Evolutionary conservation across 1,140 invertebrate species (phyloP).

Genomic region (Belonocnema kinseyi): DNA sequence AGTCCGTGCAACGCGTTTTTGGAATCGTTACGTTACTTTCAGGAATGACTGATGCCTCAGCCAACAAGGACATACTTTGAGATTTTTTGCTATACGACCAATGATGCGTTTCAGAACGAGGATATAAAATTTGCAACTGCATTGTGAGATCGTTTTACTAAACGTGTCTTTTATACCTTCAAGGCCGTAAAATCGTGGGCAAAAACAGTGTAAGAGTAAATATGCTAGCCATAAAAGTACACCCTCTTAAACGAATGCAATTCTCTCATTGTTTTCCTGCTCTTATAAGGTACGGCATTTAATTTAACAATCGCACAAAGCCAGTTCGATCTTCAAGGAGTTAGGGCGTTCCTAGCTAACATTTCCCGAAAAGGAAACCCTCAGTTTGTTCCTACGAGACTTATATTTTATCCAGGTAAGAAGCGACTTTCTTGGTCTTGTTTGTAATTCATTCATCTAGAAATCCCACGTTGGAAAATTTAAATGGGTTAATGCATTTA

Average conservation of each 20-base stretch:
- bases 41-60: not conserved
- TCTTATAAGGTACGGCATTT: constrained; percentile 16
- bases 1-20: not conserved
- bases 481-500: constrained; percentile 18
- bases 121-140: not conserved
- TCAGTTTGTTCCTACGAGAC: constrained; percentile 16
- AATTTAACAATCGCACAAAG: constrained; percentile 9
- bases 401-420: constrained; percentile 13
- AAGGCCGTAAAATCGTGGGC: not conserved
- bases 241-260: not conserved
- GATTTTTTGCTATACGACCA: not conserved
- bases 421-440: constrained; percentile 19
- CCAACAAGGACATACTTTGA: not conserved
- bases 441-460: constrained; percentile 25
- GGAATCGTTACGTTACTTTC: constrained; percentile 4
- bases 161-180: not conserved
- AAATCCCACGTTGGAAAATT: constrained; percentile 24
- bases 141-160: too few relatives aligned
- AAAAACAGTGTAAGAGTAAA: constrained; percentile 1
- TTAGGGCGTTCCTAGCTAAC: constrained; percentile 9
- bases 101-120: not conserved
- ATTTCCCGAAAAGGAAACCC: constrained; percentile 8
- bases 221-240: not conserved
- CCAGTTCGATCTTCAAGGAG: not conserved
- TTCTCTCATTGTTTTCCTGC: constrained; percentile 19